Conservation (phyloP, 2,888 invertebrate species). For the Pharmacophagus antenor region DNA sequence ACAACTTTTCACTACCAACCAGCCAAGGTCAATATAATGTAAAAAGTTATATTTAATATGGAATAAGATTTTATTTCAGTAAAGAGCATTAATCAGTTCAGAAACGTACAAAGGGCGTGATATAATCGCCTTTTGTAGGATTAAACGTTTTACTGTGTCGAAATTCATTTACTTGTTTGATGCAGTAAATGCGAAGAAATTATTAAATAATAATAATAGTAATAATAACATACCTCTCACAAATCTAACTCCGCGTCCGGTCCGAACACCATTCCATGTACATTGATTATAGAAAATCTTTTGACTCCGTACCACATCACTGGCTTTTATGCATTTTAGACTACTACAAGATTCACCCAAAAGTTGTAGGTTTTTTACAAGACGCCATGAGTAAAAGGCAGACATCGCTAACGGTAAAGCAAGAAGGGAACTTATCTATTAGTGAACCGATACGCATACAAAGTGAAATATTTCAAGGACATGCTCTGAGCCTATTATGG, state of each 20-base stretch:
- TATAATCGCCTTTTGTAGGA: too few species aligned
- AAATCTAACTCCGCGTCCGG: too few species aligned
- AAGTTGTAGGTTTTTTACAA: neutral
- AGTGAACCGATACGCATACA: neutral
- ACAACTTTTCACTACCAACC: slow-evolving; percentile 7
- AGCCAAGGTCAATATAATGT: neutral
- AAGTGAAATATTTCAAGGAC: neutral
- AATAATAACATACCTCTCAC: too few species aligned
- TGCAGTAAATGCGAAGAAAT: too few species aligned
- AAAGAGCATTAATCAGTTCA: too few species aligned
- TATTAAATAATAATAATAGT: too few species aligned
- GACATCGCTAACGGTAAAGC: too few species aligned
- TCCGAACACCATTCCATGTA: neutral
- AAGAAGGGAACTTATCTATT: neutral
- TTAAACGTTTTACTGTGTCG: too few species aligned
- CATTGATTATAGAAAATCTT: neutral
- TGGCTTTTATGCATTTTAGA: neutral
- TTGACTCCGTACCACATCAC: neutral
- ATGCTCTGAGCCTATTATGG: neutral
- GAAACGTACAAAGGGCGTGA: too few species aligned
- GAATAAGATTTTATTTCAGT: neutral
- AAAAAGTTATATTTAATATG: too few species aligned
- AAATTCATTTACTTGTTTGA: too few species aligned
- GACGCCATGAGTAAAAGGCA: too few species aligned
- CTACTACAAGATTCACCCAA: neutral